Percentiles rank a stretch among this genome's conserved stretches.
Evolutionary conservation across 1,140 invertebrate genomes (phyloP).

Genomic region (Hyposmocoma kahamanoa): DNA sequence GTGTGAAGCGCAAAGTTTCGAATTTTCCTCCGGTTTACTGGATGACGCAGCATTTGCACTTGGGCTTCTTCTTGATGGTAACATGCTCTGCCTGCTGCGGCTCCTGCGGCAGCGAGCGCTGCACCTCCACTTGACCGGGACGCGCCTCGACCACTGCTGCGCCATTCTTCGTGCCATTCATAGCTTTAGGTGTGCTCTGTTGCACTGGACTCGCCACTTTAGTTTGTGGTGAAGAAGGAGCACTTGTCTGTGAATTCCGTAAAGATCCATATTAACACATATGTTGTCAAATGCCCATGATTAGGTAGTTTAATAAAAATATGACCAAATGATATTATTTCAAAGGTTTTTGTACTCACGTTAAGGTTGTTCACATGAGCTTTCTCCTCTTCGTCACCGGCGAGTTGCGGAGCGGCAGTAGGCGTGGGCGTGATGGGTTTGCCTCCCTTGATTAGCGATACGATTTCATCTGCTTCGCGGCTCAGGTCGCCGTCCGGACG

Average conservation of each 20-base stretch:
- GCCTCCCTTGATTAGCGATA: slow-evolving; percentile 91
- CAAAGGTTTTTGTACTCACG: slow-evolving; percentile 26
- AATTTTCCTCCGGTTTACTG: slow-evolving; percentile 84
- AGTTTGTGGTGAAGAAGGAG: slow-evolving; percentile 53
- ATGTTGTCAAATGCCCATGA: no score
- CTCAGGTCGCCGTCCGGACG: slow-evolving; percentile 95
- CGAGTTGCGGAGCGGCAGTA: slow-evolving; percentile 41
- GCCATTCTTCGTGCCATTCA: slow-evolving; percentile 68
- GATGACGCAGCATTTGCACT: slow-evolving; percentile 91
- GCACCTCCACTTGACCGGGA: slow-evolving; percentile 80
- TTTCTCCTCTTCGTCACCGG: slow-evolving; percentile 52
- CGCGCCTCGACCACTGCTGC: slow-evolving; percentile 36
- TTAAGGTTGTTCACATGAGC: slow-evolving; percentile 53
- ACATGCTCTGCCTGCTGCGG: slow-evolving; percentile 88
- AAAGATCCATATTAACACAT: not conserved
- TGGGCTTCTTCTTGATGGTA: slow-evolving; percentile 91
- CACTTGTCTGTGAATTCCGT: slow-evolving; percentile 47
- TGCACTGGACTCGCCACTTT: slow-evolving; percentile 45
- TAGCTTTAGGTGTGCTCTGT: slow-evolving; percentile 50
- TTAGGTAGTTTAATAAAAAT: no score
- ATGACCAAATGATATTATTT: not conserved
- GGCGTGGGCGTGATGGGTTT: slow-evolving; percentile 71
- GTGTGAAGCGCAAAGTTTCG: slow-evolving; percentile 21
- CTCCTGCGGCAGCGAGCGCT: slow-evolving; percentile 82
- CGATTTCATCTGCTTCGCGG: slow-evolving; percentile 96